Base-by-base conservation (phyloP, 37 sponge, comb jelly and placozoan genomes). In the Spongilla lacustris region DNA sequence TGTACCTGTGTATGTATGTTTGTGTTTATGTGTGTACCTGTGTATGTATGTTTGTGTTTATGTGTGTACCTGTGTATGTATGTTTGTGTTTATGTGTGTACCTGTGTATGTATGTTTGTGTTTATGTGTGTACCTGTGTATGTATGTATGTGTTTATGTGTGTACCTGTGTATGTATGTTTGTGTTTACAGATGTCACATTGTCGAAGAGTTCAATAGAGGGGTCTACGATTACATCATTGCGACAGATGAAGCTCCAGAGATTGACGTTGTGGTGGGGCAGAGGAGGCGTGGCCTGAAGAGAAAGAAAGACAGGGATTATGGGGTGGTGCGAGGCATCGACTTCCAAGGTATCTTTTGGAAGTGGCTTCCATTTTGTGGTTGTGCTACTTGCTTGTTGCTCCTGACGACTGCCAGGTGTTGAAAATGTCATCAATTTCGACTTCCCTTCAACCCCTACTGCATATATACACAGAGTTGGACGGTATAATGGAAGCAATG, bases 391-490 rank as follows among this genome's bases (percentile, higher is more conserved):
- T 41, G 10, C 66, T 2, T 80, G 23, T 81, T 78, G 17, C 17
- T 6, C 46, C 28, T 84, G 23, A 66, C 41, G 4, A 27, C 86
- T 86, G 74, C 69, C 90, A 83, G 92, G 88, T 35, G 98, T 98
- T 50, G 93, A 97, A 66, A 97, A 97, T 86, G 93, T 99, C 14
- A 79, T 99, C 28, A 97, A 97, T 67, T 97, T 97, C 91, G 99
- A 99, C 85, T 99, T 97, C 74, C 99, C 99, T 26, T 71, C 88
- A 37, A 73, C 94, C 0, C 58, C 89, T 14, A 86, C 94, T 19
- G 74, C 93, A 22, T 99, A 99, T 37, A 81, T 99, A 19, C 99
- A 99, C 78, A 69, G 99, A 83, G 96, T 99, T 30, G 99, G 99
- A 50, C 85, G 98, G 96, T 91, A 80, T 19, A 77, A 23, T 86